Conservation (phyloP, 2,888 invertebrate species). For the Acrocera orbiculus region DNA sequence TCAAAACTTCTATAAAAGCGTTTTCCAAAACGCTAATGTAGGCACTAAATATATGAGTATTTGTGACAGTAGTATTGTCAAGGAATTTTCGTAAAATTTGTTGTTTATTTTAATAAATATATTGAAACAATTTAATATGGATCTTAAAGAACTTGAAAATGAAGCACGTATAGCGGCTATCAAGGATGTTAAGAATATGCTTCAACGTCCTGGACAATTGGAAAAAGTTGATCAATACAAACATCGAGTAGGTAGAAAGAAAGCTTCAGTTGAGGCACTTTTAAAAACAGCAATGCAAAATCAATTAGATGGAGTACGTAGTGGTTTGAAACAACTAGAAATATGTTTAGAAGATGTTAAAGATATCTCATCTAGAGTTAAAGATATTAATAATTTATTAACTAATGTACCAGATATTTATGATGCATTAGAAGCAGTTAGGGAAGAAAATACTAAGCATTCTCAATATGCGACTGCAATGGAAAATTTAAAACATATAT, state of each 20-base stretch:
- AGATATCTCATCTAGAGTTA: conserved; percentile 52
- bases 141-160: conserved; percentile 52
- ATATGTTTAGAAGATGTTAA: conserved; percentile 70
- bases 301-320: conserved; percentile 89
- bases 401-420: conserved; percentile 61
- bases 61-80: too few species aligned
- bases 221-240: conserved; percentile 53
- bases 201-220: conserved; percentile 86
- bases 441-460: conserved; percentile 85
- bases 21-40: too few species aligned
- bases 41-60: too few species aligned
- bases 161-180: conserved; percentile 61
- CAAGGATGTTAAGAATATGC: conserved; percentile 76
- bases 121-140: too few species aligned
- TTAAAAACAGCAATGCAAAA: conserved; percentile 97
- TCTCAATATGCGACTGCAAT: conserved; percentile 96
- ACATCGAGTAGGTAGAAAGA: conserved; percentile 27
- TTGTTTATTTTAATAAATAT: neutral
- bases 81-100: too few species aligned
- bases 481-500: conserved; percentile 95
- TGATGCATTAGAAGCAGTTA: conserved; percentile 62
- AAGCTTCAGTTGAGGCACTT: conserved; percentile 24
- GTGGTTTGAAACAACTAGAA: conserved; percentile 79
- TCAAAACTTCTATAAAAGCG: too few species aligned
- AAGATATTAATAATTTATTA: conserved; percentile 58